These are phyloP conservation scores for Centropus bengalensis DNA, from an alignment of 2,113 vertebrate species.

Conservation along the genomic window DNA sequence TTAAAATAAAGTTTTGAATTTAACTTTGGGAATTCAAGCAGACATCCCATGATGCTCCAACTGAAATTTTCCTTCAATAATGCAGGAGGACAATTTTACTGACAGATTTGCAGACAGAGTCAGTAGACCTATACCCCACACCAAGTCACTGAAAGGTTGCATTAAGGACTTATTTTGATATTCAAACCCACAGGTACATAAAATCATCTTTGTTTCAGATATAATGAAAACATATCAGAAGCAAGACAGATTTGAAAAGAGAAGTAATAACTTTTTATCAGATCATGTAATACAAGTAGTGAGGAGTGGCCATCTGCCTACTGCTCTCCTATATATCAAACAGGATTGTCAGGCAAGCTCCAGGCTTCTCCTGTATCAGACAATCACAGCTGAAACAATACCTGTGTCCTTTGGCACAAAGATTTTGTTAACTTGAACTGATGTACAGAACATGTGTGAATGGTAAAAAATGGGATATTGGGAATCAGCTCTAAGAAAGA, in stretches of 20 bases:
- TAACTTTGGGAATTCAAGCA: not conserved
- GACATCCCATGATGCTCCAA: rapidly evolving
- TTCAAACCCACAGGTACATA: not conserved
- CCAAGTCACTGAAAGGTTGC: not conserved
- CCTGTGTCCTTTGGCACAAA: not conserved
- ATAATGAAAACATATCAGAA: not conserved
- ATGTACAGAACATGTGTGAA: not conserved
- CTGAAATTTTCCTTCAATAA: not conserved
- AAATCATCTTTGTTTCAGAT: not conserved
- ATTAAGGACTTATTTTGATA: not conserved
- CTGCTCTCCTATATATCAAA: not conserved
- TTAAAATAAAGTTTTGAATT: not conserved
- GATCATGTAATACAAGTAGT: not conserved
- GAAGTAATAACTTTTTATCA: not conserved
- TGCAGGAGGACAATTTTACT: not conserved
- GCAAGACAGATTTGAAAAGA: not conserved
- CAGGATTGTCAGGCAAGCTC: not conserved
- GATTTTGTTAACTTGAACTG: not conserved
- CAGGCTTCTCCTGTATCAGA: not conserved
- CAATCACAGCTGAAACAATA: not conserved
- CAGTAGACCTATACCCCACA: not conserved
- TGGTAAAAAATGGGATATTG: not conserved
- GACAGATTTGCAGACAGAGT: not conserved
- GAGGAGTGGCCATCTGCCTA: not conserved
- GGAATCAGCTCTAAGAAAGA: not conserved